phyloP scores from a whole-genome alignment of 2,888 invertebrate species.

The Eudemis profundana region DNA sequence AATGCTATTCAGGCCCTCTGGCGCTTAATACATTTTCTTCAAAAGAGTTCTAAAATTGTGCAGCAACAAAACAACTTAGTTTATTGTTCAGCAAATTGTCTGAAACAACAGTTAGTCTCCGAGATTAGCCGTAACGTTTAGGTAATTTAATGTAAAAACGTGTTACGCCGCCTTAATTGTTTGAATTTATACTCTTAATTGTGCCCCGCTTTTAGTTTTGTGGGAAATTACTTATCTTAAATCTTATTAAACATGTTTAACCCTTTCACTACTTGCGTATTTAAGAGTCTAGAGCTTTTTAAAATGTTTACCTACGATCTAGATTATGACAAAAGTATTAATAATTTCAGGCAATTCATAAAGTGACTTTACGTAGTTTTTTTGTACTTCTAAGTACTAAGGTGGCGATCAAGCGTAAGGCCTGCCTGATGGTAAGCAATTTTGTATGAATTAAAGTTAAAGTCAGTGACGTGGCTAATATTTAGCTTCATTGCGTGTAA shows the following conservation, averaged over 20 bases:
- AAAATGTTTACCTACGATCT: too few species aligned
- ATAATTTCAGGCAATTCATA: too few species aligned
- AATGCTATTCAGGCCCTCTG: not conserved
- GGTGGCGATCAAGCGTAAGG: too few species aligned
- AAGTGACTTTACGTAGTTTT: too few species aligned
- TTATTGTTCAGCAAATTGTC: conserved; percentile 48
- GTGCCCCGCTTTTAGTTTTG: conserved; percentile 21
- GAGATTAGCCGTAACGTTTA: conserved; percentile 53
- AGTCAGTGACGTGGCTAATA: too few species aligned
- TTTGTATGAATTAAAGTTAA: too few species aligned
- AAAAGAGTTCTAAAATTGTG: conserved; percentile 29
- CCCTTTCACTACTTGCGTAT: too few species aligned
- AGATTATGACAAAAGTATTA: too few species aligned
- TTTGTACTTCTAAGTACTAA: too few species aligned
- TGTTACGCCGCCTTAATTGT: conserved; percentile 46
- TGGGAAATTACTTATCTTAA: conserved; percentile 36
- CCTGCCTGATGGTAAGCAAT: too few species aligned
- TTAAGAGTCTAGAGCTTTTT: too few species aligned
- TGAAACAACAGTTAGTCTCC: conserved; percentile 51
- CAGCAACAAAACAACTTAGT: conserved; percentile 33
- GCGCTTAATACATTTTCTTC: not conserved
- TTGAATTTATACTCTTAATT: conserved; percentile 42
- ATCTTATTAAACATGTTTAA: not conserved
- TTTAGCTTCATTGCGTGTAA: too few species aligned
- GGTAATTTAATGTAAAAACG: conserved; percentile 54